These are phyloP conservation scores for Plodia interpunctella DNA, from an alignment of 1,140 invertebrate species.

Conservation along the genomic window DNA sequence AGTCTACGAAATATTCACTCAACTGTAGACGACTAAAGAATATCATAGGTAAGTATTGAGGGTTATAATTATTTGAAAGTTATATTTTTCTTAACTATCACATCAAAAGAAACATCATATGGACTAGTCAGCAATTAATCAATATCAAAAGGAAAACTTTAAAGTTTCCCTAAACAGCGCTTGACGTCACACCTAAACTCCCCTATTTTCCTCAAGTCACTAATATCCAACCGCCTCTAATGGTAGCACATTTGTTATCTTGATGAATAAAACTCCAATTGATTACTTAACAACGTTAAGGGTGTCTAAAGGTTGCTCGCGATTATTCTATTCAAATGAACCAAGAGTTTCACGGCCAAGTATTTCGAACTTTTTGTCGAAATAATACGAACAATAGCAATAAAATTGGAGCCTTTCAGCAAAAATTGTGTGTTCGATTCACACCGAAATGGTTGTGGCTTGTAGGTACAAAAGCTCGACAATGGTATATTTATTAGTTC, in stretches of 20 bases:
- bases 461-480: neutral
- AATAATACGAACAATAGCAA: neutral
- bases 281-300: conserved; percentile 29
- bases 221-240: conserved; percentile 14
- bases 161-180: no score
- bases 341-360: conserved; percentile 10
- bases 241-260: conserved; percentile 20
- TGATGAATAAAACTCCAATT: conserved; percentile 26
- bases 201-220: neutral
- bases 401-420: conserved; percentile 19
- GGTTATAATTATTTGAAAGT: no score
- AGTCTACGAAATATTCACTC: no score
- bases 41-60: no score
- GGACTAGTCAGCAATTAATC: no score
- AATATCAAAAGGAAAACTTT: no score
- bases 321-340: conserved; percentile 12
- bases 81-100: no score
- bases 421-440: conserved; percentile 14
- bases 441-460: conserved; percentile 1
- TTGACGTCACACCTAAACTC: no score
- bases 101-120: no score
- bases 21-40: no score
- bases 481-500: neutral
- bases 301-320: conserved; percentile 16
- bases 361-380: neutral